Base-by-base conservation (phyloP, 2,888 invertebrate genomes). In the Drosophila mimica region DNA sequence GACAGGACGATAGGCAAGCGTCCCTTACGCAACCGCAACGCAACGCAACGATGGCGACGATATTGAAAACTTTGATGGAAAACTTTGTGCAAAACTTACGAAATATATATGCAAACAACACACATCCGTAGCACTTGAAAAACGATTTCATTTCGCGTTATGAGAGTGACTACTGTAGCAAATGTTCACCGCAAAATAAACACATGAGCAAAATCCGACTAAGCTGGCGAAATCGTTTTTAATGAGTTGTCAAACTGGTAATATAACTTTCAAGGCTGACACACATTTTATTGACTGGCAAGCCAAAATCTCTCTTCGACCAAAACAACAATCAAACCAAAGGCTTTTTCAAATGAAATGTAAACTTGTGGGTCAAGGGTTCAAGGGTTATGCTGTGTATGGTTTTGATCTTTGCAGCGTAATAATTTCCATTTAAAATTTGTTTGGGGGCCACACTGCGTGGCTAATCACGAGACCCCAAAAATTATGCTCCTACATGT, bases 401-500 rank as follows among this genome's bases (percentile, higher is more conserved):
- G 59, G 70, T 70, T 82, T 84, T 79, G 82, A 85, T 88, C 82
- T 88, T 77, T 72, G 54, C 71, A 67, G 79, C 86, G 68, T 72
- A 64, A 83, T 71, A 77, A 84, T 75, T 75, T 67, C 36, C 56
- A 46, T 51, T 61, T 48, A 57, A 60, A 71, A 64, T 59, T 49
- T 58, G 31, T 49, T 68, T 40, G 43, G 17, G 57, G n/a, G 38
- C 9, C 34, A 51, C 43, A 9, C 54, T 46, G 52, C 53, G n/a
- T 59, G 43, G 56, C 61, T 75, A 78, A 84, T 79, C 64, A 74
- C 57, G 30, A 40, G 28, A 51, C 38, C 40, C 31, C 17, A 9
- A 33, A 15, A 46, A 40, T 61, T 11, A 33, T 13, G 25, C 8
- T 46, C 2, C 8, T 2, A 15, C 15, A 15, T 43, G 25, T 48